Evolutionary conservation across 2,888 invertebrate species (phyloP).

Genomic region (Villa cingulata): DNA sequence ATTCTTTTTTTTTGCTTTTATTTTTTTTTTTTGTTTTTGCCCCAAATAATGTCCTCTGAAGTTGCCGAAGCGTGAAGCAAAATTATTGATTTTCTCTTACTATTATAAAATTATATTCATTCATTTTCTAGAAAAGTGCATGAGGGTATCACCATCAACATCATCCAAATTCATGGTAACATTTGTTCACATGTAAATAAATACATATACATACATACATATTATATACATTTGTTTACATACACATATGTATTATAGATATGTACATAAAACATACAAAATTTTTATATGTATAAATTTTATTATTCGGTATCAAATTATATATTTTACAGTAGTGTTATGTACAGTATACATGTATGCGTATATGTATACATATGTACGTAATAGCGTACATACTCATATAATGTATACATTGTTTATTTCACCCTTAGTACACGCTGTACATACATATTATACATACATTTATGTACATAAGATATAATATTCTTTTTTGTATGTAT

Average conservation of each 20-base stretch:
- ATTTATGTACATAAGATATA: no score
- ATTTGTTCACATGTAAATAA: background rate
- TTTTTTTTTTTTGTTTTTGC: no score
- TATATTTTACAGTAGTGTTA: no score
- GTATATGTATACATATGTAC: background rate
- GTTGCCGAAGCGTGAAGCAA: slow-evolving; percentile 4
- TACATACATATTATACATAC: no score
- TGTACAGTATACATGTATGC: background rate
- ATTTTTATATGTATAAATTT: no score
- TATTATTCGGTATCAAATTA: no score
- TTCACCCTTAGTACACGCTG: no score
- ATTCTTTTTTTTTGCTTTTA: no score
- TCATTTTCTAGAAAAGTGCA: background rate
- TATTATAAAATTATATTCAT: background rate
- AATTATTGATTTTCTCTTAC: slow-evolving; percentile 9
- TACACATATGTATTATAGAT: background rate
- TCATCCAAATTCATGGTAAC: background rate
- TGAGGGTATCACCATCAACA: background rate
- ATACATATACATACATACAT: background rate
- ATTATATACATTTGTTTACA: background rate
- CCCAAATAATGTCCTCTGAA: slow-evolving; percentile 1
- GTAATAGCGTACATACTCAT: no score
- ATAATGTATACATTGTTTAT: background rate
- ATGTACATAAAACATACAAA: no score
- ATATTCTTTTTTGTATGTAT: no score